A percentile compares a stretch with the other conserved stretches of the same genome.
These are phyloP conservation scores for Agriotes lineatus DNA, from an alignment of 2,888 invertebrate species.

Conservation along the genomic window DNA sequence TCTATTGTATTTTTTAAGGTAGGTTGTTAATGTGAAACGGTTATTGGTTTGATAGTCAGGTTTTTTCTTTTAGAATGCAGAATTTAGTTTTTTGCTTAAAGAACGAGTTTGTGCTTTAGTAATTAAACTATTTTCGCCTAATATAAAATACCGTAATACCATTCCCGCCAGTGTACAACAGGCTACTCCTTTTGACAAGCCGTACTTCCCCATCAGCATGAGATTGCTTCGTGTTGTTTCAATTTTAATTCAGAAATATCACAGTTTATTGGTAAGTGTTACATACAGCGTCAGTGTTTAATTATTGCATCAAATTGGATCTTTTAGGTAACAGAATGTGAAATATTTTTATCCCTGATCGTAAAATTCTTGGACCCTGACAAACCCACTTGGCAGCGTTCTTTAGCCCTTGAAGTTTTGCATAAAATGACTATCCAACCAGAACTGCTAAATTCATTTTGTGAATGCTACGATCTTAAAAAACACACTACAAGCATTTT, in stretches of 20 bases:
- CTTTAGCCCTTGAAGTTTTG: slow-evolving; percentile 93
- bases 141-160: slow-evolving; percentile 88
- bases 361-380: slow-evolving; percentile 98
- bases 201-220: slow-evolving; percentile 97
- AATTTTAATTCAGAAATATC: slow-evolving; percentile 93
- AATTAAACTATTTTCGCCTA: slow-evolving; percentile 98
- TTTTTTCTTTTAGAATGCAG: slow-evolving; percentile 80
- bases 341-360: slow-evolving; percentile 96
- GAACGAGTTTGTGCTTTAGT: slow-evolving; percentile 98
- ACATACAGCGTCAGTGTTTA: not conserved
- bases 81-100: slow-evolving; percentile 94
- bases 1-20: slow-evolving; percentile 88
- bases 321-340: slow-evolving; percentile 94
- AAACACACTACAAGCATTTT: slow-evolving; percentile 94
- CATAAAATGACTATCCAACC: slow-evolving; percentile 95
- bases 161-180: slow-evolving; percentile 72
- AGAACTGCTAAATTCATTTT: slow-evolving; percentile 89
- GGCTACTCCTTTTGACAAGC: slow-evolving; percentile 83
- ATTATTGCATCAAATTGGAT: not conserved
- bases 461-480: slow-evolving; percentile 95
- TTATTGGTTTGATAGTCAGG: too few species aligned
- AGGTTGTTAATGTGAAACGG: too few species aligned
- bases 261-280: slow-evolving; percentile 82
- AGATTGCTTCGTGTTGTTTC: slow-evolving; percentile 92
- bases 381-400: slow-evolving; percentile 96